Base-by-base conservation (phyloP, 2,113 vertebrate genomes). In the Chauna torquata region DNA sequence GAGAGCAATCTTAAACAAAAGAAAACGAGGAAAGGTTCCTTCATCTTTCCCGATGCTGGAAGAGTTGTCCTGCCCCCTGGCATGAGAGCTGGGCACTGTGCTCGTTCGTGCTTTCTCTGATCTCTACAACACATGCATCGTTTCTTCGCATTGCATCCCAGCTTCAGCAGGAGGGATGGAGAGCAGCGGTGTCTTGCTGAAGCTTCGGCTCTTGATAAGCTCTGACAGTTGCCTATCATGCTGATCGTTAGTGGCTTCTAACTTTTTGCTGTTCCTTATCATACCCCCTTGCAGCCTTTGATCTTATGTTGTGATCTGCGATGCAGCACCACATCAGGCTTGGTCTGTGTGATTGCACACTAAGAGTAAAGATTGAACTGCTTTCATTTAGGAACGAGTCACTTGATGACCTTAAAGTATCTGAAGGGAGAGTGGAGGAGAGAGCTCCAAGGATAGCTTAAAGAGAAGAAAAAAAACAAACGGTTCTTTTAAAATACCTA, bases 121-220 rank as follows among this genome's bases (percentile, higher is more conserved):
- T 76, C n/a, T 82, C 65, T 70, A 12, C 34, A 78, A 20, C 32
- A 2, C 0, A 0, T 34, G 11, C 20, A 14, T 32, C 0, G 3
- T 49, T 71, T 61, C 25, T 68, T 55, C 42, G 16, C 8, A 1
- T 17, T 38, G 32, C 16, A 27, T 76, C 58, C 42, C 36, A 40
- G 58, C 47, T 57, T 62, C 36, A 50, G 20, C 47, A 28, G 40
- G 58, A 57, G 24, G 44, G 52, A 10, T 59, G 44, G 58, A 64
- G 32, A 72, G 15, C 32, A 16, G 54, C 23, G 12, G 8, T 25
- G 7, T 64, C 38, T 34, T 72, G 28, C 44, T 34, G 22, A 28
- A 36, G 36, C 44, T 68, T 18, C 57, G 30, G 20, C 14, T 59
- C 24, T 45, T 28, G 20, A 11, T 45, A 16, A 66, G 36, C 42